phyloP scores from a whole-genome alignment of 2,113 vertebrate genomes.

The Aptenodytes forsteri region DNA sequence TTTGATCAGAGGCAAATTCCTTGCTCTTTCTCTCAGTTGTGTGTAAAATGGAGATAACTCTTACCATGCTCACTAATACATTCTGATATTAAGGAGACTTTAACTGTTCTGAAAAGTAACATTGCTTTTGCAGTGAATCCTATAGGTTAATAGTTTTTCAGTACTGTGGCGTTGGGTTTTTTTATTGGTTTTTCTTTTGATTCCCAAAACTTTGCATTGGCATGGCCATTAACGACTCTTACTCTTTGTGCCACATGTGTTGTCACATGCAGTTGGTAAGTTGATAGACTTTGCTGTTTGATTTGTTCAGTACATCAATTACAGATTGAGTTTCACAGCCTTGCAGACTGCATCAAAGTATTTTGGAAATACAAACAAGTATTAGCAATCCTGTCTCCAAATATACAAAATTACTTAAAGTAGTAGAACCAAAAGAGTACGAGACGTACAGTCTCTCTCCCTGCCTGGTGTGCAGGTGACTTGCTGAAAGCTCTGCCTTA shows the following conservation, averaged over 20 bases:
- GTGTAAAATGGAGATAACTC: neutral
- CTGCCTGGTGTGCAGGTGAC: neutral
- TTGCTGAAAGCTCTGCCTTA: neutral
- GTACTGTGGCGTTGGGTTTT: neutral
- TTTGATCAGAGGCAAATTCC: neutral
- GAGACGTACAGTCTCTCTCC: neutral
- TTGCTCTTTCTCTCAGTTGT: neutral
- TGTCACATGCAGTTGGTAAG: neutral
- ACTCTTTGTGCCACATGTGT: accelerated
- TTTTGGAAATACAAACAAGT: neutral
- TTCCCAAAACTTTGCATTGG: neutral
- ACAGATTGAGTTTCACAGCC: neutral
- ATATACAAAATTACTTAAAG: neutral
- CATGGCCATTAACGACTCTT: neutral
- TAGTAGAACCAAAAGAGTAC: neutral
- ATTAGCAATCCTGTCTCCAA: neutral
- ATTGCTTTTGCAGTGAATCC: neutral
- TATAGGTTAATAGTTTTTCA: neutral
- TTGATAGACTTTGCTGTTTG: neutral
- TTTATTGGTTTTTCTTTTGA: neutral
- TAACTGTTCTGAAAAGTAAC: neutral
- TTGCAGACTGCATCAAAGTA: neutral
- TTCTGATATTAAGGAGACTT: neutral
- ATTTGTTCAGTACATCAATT: neutral
- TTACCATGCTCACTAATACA: neutral